A percentile compares a stretch with the other conserved stretches of the same genome.
Evolutionary conservation across 2,888 invertebrate genomes (phyloP).

Genomic region (Fragum sueziense): DNA sequence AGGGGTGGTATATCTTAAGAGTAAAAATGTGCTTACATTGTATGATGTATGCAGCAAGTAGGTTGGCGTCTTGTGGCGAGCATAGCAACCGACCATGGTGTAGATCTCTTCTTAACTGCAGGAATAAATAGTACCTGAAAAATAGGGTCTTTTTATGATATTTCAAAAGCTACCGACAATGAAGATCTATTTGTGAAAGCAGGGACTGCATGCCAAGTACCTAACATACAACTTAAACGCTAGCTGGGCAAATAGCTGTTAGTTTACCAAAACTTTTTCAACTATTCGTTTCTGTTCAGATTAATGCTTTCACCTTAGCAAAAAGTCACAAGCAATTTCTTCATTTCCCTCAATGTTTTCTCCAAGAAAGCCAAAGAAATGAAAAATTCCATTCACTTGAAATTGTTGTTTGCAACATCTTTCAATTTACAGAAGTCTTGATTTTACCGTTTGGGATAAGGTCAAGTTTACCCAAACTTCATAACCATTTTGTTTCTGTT

Average conservation of each 20-base stretch:
- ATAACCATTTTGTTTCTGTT: too few species aligned
- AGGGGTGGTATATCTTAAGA: too few species aligned
- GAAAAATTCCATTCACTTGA: background rate
- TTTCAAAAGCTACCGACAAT: too few species aligned
- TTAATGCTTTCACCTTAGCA: too few species aligned
- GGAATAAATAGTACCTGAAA: conserved; percentile 92
- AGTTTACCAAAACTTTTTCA: too few species aligned
- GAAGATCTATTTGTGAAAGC: too few species aligned
- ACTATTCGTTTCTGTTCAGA: too few species aligned
- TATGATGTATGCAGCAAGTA: conserved; percentile 94
- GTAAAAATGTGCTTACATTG: conserved; percentile 90
- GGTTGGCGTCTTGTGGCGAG: conserved; percentile 89
- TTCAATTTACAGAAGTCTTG: background rate
- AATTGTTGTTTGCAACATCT: background rate
- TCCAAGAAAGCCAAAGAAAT: background rate
- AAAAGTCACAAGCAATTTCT: background rate
- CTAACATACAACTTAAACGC: too few species aligned
- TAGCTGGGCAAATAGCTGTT: too few species aligned
- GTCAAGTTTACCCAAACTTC: too few species aligned
- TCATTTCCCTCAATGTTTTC: background rate
- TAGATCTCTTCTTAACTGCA: conserved; percentile 96
- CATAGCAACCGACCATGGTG: conserved; percentile 97
- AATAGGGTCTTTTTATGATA: too few species aligned
- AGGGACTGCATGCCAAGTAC: too few species aligned
- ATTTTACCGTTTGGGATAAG: background rate